Percentiles rank a stretch among this genome's conserved stretches.
These are phyloP conservation scores for Dicyrtomina minuta DNA, from an alignment of 2,888 invertebrate genomes.

Conservation along the genomic window DNA sequence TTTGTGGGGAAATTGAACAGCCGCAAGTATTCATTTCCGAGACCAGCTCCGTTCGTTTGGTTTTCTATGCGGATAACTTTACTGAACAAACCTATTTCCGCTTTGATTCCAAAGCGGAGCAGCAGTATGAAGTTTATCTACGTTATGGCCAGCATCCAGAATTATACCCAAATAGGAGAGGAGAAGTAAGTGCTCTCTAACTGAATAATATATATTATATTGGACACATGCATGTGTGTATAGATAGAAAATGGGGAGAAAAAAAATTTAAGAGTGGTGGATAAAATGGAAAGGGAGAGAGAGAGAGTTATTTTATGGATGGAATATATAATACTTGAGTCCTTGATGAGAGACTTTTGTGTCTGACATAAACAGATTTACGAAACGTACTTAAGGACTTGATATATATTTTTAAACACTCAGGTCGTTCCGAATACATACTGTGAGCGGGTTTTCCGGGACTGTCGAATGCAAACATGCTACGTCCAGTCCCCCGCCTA, in stretches of 20 bases:
- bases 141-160: slow-evolving; percentile 93
- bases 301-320: background rate
- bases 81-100: slow-evolving; percentile 88
- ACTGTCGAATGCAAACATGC: slow-evolving; percentile 77
- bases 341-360: no score
- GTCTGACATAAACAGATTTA: no score
- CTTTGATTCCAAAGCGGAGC: slow-evolving; percentile 83
- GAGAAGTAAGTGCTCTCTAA: slow-evolving; percentile 64
- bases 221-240: no score
- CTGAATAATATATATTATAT: background rate
- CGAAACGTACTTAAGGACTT: no score
- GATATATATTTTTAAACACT: background rate
- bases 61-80: slow-evolving; percentile 89
- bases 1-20: slow-evolving; percentile 91
- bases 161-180: slow-evolving; percentile 84
- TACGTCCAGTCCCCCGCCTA: slow-evolving; percentile 92
- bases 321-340: background rate
- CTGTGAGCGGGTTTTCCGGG: slow-evolving; percentile 67
- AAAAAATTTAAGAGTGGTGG: background rate
- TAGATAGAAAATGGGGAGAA: no score
- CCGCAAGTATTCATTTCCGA: slow-evolving; percentile 93
- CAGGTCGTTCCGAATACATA: slow-evolving; percentile 75
- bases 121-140: slow-evolving; percentile 84
- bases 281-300: no score
- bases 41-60: slow-evolving; percentile 86